A percentile compares a stretch with the other conserved stretches of the same genome.
Evolutionary conservation across 2,113 vertebrate species (phyloP).

Genomic region (Emydura subglobosa): DNA sequence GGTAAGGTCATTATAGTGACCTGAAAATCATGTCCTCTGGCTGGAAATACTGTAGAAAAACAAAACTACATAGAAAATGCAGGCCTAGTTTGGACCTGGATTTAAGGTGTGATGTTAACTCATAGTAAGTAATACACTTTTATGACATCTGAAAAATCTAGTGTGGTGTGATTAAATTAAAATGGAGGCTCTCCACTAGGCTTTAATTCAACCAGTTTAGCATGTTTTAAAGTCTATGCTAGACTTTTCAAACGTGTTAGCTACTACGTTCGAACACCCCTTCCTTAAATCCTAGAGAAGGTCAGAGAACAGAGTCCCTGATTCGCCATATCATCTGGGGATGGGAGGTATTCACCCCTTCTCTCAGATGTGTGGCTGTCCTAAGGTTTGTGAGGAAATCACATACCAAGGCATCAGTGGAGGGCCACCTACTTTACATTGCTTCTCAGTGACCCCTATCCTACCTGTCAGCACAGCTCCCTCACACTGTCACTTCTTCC

Average conservation of each 20-base stretch:
- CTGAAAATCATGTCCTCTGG: conserved; percentile 21
- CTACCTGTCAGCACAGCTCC: neutral
- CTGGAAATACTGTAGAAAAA: neutral
- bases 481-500: neutral
- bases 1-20: neutral
- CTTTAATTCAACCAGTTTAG: neutral
- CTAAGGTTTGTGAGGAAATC: neutral
- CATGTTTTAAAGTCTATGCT: neutral
- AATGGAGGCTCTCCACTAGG: neutral
- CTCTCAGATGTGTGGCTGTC: neutral
- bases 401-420: neutral
- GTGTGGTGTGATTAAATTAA: neutral
- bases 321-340: neutral
- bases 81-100: neutral
- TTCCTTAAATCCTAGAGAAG: neutral
- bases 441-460: neutral
- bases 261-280: neutral
- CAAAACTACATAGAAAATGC: neutral
- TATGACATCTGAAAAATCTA: neutral
- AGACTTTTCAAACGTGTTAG: neutral
- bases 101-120: neutral
- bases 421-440: neutral
- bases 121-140: neutral
- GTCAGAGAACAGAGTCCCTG: neutral
- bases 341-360: neutral